Base-by-base conservation (phyloP, 2,797 vertebrate species). In the Cirrhinus mrigala region DNA sequence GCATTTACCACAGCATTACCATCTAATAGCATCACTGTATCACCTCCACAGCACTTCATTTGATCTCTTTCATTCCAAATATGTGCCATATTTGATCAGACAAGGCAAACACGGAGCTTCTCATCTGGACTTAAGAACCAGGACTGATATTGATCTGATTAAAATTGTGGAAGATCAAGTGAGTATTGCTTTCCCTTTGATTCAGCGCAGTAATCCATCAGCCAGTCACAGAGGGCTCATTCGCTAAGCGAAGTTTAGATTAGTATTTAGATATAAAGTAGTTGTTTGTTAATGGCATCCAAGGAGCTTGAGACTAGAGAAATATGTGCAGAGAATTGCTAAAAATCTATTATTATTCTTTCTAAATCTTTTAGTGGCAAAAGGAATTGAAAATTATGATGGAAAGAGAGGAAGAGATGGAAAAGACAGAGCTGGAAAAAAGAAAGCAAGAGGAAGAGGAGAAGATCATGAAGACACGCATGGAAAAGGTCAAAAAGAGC, bases 161-260 rank as follows among this genome's bases (percentile, higher is more conserved):
- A 87, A 81, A 81, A 54, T 87, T 33, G 71, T 85, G 62, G 75
- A 88, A 77, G 83, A 85, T 62, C 87, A 88, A 76, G 79, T 85
- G 33, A 87, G 82, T 77, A 76, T 20, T 66, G 46, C 58, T 50
- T 76, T 84, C 73, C 3, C 6, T 69, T 73, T 52, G 46, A 75
- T 40, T 62, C 50, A 11, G 1, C 5, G 15, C 33, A 37, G n/a
- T 62, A 66, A 54, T 69, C 46, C 33, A 29, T 64, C 62, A 70
- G 24, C 15, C 37, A 22, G 69, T n/a, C 20, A 76, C 24, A 33
- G 11, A 27, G 2, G 1, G 24, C 5, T 12, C 3, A 27, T 24
- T 29, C 11, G 15, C 33, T 78, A 60, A 24, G 44, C 33, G 6
- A 60, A 11, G 33, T 40, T 77, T 58, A 37, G 50, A 54, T 58